Evolutionary conservation across 2,888 invertebrate genomes (phyloP), one percentile per base, ranked within the genome.

Genomic region (Congeria kusceri): DNA sequence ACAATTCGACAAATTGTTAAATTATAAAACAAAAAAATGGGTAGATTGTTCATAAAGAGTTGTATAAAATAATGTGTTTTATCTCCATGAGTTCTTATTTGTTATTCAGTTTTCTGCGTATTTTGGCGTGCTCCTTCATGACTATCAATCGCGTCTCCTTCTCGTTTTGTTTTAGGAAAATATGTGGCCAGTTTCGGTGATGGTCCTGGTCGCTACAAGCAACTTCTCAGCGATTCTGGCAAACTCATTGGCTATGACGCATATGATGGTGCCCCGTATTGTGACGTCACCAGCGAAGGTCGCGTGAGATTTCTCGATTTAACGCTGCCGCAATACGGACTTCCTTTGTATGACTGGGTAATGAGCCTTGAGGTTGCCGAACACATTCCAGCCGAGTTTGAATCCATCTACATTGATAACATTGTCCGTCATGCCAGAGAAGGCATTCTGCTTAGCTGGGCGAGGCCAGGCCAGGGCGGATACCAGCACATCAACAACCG

Each of bases 341-440:
- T 87, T 11, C 85, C 85, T 29, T 39, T 83, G 0, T 86, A 80
- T 69, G 86, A 87, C 63, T 87, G 86, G 86, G 71, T 85, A 23
- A 74, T 87, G 53, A 85, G 86, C 63, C 47, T 87, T 15, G 87
- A 87, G 59, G 80, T 86, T 1, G 85, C 85, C 0, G 85, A 86
- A 62, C 85, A 86, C 61, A 84, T 86, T 59, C 85, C 85, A 18
- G 29, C 29, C 5, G 5, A 84, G n/a, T 83, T 56, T 39, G 83
- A 86, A 61, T 67, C 65, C 20, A 58, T 80, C 15, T 86, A 71
- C 59, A 27, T 86, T 2, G 82, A 86, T 49, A 86, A 86, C 46
- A 63, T 86, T 20, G 77, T 73, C 9, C 56, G 85, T 2, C 85
- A 86, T 73, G 81, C 83, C 3, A 73, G 68, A 53, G 80, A 82